Base-by-base conservation (phyloP, 2,888 invertebrate genomes). In the Xestia xanthographa region DNA sequence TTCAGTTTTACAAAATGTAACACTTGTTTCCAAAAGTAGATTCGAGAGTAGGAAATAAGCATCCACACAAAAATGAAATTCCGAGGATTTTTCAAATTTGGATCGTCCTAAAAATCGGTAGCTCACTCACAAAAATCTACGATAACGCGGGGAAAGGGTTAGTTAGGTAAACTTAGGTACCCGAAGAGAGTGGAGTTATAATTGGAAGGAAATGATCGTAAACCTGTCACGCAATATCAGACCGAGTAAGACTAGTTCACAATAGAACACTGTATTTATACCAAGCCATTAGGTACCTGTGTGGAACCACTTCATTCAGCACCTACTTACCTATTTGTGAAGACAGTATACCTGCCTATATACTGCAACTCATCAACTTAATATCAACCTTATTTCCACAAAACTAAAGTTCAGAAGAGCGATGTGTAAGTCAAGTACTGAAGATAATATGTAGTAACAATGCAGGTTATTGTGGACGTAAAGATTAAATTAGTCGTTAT, bases 381-480 rank as follows among this genome's bases (percentile, higher is more conserved):
- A 77, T 50, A n/a, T 66, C 48, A 68, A 60, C 62, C 53, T 58
- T 83, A 70, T 43, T 1, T 11, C 2, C 1, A 0, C 8, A 1
- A 0, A 0, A 0, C 2, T 79, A 74, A 72, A 60, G 66, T 72
- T 56, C 9, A 62, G 53, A 83, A 50, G 74, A 22, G 26, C 17
- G 11, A 74, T 22, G 22, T 8, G 11, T 14, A 17, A 26, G 38
- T 38, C 63, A 66, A 80, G 67, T 53, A 29, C 26, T 63, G 58
- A 75, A 78, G 82, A 82, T 84, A 74, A 71, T 79, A n/a, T n/a
- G n/a, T n/a, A 12, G 50, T 38, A 78, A 83, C 86, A 85, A 86
- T 84, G 66, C 45, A 58, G 45, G 62, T 56, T 66, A 63, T 63
- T 83, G 81, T 77, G 34, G 85, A 81, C 73, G 66, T 12, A 69